Percentiles rank a stretch among this genome's conserved stretches.
These are phyloP conservation scores for Semaprochilodus insignis DNA, from an alignment of 2,797 vertebrate genomes.

Conservation along the genomic window DNA sequence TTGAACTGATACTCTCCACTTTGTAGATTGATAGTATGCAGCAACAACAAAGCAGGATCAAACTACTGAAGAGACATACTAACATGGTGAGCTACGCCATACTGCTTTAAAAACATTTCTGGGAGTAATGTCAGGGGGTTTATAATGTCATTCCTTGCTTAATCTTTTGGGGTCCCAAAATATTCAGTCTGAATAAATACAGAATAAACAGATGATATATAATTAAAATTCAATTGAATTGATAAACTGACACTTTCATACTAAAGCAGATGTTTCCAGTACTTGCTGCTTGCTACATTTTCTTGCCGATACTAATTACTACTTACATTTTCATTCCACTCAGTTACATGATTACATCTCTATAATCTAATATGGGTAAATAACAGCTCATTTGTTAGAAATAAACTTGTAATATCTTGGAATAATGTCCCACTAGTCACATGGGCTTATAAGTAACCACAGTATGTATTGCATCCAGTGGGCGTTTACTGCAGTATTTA, in stretches of 20 bases:
- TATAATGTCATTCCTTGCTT: not conserved
- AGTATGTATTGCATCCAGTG: conserved; percentile 15
- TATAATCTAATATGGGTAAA: no score
- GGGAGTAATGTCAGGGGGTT: no score
- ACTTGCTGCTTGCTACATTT: not conserved
- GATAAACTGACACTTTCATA: not conserved
- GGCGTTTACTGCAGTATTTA: not conserved
- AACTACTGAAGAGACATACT: not conserved
- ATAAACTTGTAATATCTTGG: not conserved
- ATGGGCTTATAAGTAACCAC: not conserved
- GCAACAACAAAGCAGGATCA: not conserved
- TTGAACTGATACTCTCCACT: not conserved
- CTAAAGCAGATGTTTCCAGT: not conserved
- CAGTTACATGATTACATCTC: not conserved
- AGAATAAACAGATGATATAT: not conserved
- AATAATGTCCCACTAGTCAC: not conserved
- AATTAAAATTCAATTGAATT: not conserved
- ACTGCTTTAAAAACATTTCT: not conserved
- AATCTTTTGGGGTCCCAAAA: not conserved
- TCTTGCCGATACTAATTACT: not conserved
- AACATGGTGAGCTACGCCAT: not conserved
- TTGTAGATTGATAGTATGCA: not conserved
- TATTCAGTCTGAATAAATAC: not conserved
- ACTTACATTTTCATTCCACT: not conserved
- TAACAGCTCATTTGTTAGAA: not conserved